Evolutionary conservation across 92 coral and sea anemone genomes (phyloP).

Genomic region (Desmophyllum pertusum): DNA sequence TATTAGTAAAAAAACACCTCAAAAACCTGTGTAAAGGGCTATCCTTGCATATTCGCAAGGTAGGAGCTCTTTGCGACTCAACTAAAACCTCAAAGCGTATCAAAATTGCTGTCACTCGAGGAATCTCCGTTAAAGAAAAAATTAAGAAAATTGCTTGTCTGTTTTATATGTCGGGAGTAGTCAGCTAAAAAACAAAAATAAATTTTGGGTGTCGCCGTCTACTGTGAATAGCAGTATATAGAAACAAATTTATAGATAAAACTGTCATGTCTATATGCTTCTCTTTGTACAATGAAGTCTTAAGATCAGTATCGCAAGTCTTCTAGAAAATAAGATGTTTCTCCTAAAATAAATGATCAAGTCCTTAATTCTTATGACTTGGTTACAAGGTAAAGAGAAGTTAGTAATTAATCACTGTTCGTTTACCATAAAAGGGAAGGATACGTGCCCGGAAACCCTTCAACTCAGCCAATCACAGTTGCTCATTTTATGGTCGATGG

Average conservation of each 20-base stretch:
- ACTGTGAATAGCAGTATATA: too few relatives aligned
- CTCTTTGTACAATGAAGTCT: too few relatives aligned
- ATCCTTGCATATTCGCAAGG: too few relatives aligned
- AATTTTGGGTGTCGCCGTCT: too few relatives aligned
- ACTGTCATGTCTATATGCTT: too few relatives aligned
- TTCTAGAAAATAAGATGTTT: too few relatives aligned
- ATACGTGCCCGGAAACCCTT: constrained; percentile 89
- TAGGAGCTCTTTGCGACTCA: too few relatives aligned
- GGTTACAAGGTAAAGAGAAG: not conserved
- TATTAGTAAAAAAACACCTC: not conserved
- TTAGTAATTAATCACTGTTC: not conserved
- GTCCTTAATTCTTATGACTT: too few relatives aligned
- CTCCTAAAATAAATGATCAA: too few relatives aligned
- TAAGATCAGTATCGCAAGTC: too few relatives aligned
- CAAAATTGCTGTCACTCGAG: not conserved
- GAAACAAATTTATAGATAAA: too few relatives aligned
- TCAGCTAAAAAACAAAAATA: not conserved
- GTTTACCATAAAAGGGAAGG: constrained; percentile 79
- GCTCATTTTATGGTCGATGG: constrained; percentile 96
- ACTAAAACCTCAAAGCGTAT: not conserved
- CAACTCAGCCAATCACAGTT: constrained; percentile 82
- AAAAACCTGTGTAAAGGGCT: not conserved
- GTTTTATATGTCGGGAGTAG: not conserved
- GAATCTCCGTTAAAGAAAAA: not conserved
- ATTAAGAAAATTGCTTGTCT: not conserved